These are phyloP conservation scores for Pseudobourletiella spinata DNA, from an alignment of 1,140 invertebrate species.

Conservation along the genomic window DNA sequence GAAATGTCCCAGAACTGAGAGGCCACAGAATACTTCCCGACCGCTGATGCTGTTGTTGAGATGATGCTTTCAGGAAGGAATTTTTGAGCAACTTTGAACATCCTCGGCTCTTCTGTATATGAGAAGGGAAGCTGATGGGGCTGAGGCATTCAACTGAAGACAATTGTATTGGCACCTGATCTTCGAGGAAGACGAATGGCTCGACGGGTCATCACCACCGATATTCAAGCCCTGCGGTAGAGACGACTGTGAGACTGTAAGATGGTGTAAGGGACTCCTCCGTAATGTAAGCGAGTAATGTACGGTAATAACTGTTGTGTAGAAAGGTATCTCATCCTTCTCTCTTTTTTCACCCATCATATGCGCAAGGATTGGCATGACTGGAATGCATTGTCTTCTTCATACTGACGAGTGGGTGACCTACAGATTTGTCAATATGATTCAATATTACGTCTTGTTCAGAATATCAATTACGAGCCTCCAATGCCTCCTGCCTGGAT, in stretches of 20 bases:
- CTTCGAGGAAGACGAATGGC: neutral
- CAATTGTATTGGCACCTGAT: constrained; percentile 4
- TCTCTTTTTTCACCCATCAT: neutral
- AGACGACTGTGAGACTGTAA: neutral
- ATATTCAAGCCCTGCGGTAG: neutral
- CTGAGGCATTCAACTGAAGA: constrained; percentile 3
- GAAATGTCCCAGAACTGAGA: neutral
- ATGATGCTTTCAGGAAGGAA: no score
- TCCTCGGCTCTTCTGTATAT: no score
- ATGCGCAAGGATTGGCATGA: neutral
- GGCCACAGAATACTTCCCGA: no score
- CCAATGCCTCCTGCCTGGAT: neutral
- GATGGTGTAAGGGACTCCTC: neutral
- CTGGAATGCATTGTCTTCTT: constrained; percentile 2
- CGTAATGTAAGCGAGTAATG: no score
- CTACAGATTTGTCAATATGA: constrained; percentile 3
- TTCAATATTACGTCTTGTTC: neutral
- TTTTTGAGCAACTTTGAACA: no score
- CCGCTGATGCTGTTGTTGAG: no score
- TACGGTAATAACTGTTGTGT: no score
- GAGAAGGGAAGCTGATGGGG: neutral
- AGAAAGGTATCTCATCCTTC: neutral
- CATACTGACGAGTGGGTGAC: neutral
- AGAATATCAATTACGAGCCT: neutral
- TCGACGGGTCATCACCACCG: neutral